Percentiles rank a stretch among this genome's conserved stretches.
Evolutionary conservation across 2,797 vertebrate genomes (phyloP).

Genomic region (Paedocypris micromegethes): DNA sequence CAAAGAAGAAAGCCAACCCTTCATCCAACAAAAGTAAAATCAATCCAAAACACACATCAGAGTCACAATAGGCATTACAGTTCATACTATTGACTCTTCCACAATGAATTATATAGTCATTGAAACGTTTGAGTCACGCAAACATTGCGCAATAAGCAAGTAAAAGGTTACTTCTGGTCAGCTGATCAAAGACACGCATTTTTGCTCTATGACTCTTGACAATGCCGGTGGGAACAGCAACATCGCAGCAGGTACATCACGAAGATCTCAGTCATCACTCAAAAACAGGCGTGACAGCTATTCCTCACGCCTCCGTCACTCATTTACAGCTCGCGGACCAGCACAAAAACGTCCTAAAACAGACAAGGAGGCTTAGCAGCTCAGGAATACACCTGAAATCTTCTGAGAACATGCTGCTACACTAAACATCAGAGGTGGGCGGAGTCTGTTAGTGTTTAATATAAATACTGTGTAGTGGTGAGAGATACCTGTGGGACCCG

Average conservation of each 20-base stretch:
- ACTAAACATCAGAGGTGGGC: neutral
- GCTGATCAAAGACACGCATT: constrained; percentile 13
- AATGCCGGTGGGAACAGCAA: constrained; percentile 3
- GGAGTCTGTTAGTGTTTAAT: neutral
- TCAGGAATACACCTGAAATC: neutral
- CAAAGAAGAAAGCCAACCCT: no score
- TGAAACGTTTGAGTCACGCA: neutral
- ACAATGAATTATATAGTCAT: no score
- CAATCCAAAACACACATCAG: no score
- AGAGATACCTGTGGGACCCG: constrained; percentile 19
- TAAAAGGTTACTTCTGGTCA: constrained; percentile 2
- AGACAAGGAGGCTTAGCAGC: no score
- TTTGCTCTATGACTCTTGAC: constrained; percentile 11
- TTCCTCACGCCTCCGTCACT: neutral
- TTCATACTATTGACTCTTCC: no score
- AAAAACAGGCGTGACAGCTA: constrained; percentile 3
- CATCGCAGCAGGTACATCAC: constrained; percentile 11
- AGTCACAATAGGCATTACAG: no score
- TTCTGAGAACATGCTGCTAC: neutral
- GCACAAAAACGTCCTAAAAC: neutral
- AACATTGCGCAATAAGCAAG: neutral
- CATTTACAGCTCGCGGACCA: neutral
- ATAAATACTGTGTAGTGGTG: neutral
- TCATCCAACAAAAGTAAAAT: no score
- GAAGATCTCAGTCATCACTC: constrained; percentile 25